Base-by-base conservation (phyloP, 2,888 invertebrate species). In the Tiliacea aurago region DNA sequence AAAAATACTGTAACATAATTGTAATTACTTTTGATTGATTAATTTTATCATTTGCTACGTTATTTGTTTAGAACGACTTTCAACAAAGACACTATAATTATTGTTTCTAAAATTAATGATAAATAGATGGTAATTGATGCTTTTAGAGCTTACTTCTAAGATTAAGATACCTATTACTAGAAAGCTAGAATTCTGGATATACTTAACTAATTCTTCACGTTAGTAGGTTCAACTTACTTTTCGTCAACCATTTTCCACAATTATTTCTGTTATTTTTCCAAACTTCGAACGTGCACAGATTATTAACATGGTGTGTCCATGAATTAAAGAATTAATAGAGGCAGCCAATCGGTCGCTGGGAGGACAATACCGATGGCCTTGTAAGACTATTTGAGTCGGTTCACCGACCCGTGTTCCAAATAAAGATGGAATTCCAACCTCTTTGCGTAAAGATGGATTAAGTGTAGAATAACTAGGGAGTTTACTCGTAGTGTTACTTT, bases 321-420 rank as follows among this genome's bases (percentile, higher is more conserved):
- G 70, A 76, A 84, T 85, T 83, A 86, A 81, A 77, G 56, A 76
- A 73, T 76, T 83, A 70, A 75, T 85, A 78, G 81, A 84, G 65
- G 70, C 86, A 76, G 80, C 83, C 86, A 84, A 71, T 76, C 71
- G 70, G 84, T 89, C 80, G 82, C 84, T 74, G 81, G 72, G 89
- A 90, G 90, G 91, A 92, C 91, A 92, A 89, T 91, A 91, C 89
- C 84, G 87, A 88, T 90, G 93, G 93, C 94, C 93, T 94, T 94
- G 93, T 87, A 84, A 84, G 74, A 84, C 88, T 90, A 89, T 86
- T 90, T 86, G 83, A 86, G 86, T 85, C 87, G 87, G 93, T 89
- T 91, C 92, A 91, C 62, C 87, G 93, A 91, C 89, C 93, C 82
- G 70, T 43, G 89, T 85, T 90, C 91, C 91, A 90, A 92, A 92